These are phyloP conservation scores for Amphimedon queenslandica DNA, from an alignment of 37 sponge, comb jelly and placozoan species.

Conservation along the genomic window DNA sequence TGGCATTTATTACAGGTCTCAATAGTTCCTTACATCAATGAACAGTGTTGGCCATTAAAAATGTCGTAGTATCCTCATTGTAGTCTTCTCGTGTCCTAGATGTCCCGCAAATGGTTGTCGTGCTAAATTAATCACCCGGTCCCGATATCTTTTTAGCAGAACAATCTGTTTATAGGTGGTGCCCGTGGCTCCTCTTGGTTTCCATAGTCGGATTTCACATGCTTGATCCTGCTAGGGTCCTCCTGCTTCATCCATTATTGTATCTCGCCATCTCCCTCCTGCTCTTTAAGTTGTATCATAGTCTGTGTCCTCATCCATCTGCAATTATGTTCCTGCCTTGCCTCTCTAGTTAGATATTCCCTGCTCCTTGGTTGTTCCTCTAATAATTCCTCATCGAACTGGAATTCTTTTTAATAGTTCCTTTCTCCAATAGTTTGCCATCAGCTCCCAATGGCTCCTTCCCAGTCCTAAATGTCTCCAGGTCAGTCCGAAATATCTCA, in stretches of 20 bases:
- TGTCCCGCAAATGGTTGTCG: constrained; percentile 48
- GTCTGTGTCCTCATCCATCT: background rate
- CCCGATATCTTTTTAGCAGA: constrained; percentile 30
- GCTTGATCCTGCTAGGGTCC: background rate
- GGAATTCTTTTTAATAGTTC: too few species aligned
- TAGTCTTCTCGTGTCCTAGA: constrained; percentile 51
- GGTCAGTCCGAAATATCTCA: too few species aligned
- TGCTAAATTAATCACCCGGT: constrained; percentile 34
- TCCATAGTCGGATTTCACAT: background rate
- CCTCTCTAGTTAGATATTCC: background rate
- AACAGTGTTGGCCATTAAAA: constrained; percentile 57
- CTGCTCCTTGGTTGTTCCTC: background rate
- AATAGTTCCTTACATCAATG: constrained; percentile 31
- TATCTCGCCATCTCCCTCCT: background rate
- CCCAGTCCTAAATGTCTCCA: too few species aligned
- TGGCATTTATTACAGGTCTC: constrained; percentile 42
- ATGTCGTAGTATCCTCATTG: constrained; percentile 25
- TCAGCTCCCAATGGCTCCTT: background rate
- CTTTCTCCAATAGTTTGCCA: background rate
- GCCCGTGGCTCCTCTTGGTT: background rate
- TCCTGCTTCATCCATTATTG: constrained; percentile 5
- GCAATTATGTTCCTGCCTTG: background rate
- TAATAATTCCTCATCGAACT: background rate
- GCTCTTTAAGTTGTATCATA: too few species aligned
- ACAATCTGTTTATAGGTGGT: constrained; percentile 43